Evolutionary conservation across 1,140 invertebrate genomes (phyloP).

Genomic region (Aphidius gifuensis): DNA sequence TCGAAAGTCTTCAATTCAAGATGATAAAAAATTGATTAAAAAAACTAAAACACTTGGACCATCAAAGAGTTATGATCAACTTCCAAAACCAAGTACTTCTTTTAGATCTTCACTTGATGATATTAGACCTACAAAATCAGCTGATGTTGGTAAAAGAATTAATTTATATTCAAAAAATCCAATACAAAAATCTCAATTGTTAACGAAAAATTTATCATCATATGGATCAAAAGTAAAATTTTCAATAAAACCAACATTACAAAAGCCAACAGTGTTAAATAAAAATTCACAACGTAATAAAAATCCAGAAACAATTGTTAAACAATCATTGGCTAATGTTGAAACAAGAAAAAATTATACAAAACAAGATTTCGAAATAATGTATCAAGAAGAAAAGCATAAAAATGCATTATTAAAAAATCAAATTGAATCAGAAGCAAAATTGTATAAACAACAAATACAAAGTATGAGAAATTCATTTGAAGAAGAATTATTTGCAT

Average conservation of each 20-base stretch:
- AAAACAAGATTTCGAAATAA: conserved; percentile 39
- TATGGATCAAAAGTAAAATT: conserved; percentile 21
- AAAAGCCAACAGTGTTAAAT: conserved; percentile 30
- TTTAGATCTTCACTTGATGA: conserved; percentile 25
- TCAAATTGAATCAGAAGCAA: conserved; percentile 45
- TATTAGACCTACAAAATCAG: conserved; percentile 12
- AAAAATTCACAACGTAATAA: conserved; percentile 25
- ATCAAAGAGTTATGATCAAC: conserved; percentile 27
- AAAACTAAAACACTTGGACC: neutral
- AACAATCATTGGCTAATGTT: conserved; percentile 34
- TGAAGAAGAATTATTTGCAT: conserved; percentile 47
- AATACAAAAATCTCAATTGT: conserved; percentile 6
- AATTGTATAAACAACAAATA: conserved; percentile 46
- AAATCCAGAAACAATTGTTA: conserved; percentile 26
- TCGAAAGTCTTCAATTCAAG: neutral
- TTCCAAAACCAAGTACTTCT: conserved; percentile 17
- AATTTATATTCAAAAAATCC: neutral
- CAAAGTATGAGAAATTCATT: conserved; percentile 44
- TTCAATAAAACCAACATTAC: conserved; percentile 27
- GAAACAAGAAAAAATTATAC: conserved; percentile 33
- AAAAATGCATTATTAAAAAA: conserved; percentile 44
- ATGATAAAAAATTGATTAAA: conserved; percentile 4
- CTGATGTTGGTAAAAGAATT: conserved; percentile 13
- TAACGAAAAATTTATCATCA: neutral
- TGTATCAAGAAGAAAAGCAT: conserved; percentile 47